Evolutionary conservation across 2,888 invertebrate genomes (phyloP).

Genomic region (Hermaeophaga mercurialis): DNA sequence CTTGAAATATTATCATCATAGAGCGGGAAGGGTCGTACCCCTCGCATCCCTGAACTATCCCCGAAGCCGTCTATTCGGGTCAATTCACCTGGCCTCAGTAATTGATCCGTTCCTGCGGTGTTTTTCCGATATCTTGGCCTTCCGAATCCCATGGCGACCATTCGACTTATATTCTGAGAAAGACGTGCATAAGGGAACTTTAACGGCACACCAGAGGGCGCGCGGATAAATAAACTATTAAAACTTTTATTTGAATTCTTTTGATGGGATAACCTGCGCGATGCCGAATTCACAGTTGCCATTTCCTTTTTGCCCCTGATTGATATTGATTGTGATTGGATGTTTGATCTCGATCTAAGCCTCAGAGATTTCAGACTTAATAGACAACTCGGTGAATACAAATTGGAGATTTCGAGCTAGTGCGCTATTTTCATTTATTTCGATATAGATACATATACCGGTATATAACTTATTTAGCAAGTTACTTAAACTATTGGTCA

Average conservation of each 20-base stretch:
- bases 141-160: conserved; percentile 53
- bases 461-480: no score
- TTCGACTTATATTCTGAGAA: conserved; percentile 53
- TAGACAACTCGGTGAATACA: conserved; percentile 13
- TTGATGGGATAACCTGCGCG: conserved; percentile 24
- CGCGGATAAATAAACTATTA: conserved; percentile 54
- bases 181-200: conserved; percentile 53
- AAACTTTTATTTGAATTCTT: conserved; percentile 48
- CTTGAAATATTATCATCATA: conserved; percentile 14
- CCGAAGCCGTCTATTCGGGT: conserved; percentile 26
- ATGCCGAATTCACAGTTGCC: conserved; percentile 7
- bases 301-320: conserved; percentile 4
- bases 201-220: conserved; percentile 48
- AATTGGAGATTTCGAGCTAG: conserved; percentile 20
- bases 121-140: conserved; percentile 36
- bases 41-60: neutral
- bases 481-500: no score
- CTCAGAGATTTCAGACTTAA: conserved; percentile 19
- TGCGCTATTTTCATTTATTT: neutral
- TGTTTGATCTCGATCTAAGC: conserved; percentile 9
- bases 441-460: neutral
- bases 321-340: conserved; percentile 27
- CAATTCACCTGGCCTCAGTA: conserved; percentile 32
- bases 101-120: conserved; percentile 35
- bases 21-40: neutral